Conservation (phyloP, 2,113 vertebrate species). For the Thomomys bottae region DNA sequence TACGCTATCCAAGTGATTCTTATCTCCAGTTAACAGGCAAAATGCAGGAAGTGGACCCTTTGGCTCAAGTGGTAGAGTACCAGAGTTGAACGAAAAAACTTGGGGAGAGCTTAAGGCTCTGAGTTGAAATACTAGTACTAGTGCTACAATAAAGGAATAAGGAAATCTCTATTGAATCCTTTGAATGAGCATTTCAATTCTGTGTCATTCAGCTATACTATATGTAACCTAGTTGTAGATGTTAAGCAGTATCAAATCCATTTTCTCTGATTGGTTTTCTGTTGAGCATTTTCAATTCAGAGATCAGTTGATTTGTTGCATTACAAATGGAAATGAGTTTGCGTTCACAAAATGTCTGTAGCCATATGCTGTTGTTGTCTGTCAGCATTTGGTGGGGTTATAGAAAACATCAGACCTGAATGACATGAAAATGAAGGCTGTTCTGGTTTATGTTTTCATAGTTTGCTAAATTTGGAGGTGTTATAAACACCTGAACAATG, state of each 20-base stretch:
- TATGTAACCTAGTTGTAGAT: not conserved
- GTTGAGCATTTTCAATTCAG: constrained; percentile 46
- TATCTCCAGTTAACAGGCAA: too few relatives aligned
- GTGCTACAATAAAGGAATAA: too few relatives aligned
- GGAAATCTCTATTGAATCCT: too few relatives aligned
- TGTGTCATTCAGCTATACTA: not conserved
- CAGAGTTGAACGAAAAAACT: too few relatives aligned
- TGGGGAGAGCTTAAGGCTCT: too few relatives aligned
- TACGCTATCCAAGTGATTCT: too few relatives aligned
- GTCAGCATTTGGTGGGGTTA: constrained; percentile 30
- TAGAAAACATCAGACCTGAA: constrained; percentile 47
- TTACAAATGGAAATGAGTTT: constrained; percentile 1
- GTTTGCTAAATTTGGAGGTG: constrained; percentile 17
- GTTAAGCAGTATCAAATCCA: not conserved
- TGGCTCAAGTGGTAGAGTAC: too few relatives aligned
- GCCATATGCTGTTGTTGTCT: constrained; percentile 12
- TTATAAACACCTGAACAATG: constrained; percentile 13
- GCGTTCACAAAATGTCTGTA: not conserved
- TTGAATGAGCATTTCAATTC: not conserved
- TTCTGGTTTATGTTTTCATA: constrained; percentile 25
- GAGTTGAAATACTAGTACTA: too few relatives aligned
- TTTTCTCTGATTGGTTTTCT: constrained; percentile 35
- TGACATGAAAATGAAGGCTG: constrained; percentile 41
- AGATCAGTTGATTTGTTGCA: constrained; percentile 49
- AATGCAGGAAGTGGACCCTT: too few relatives aligned